These are phyloP conservation scores for Azorinus chamasolen DNA, from an alignment of 2,888 invertebrate genomes.

Conservation along the genomic window DNA sequence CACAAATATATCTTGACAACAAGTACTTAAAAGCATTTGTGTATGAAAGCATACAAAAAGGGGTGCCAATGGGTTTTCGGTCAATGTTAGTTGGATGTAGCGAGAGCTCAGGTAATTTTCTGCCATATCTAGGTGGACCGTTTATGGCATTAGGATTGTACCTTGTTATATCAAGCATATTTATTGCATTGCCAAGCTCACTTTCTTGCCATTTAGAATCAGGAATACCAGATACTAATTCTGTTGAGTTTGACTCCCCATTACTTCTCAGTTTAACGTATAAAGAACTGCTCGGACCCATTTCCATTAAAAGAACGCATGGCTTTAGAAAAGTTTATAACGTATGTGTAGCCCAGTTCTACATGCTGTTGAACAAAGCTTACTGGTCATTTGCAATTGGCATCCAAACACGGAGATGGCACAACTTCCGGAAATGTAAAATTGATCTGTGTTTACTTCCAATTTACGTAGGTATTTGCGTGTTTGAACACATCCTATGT, in stretches of 20 bases:
- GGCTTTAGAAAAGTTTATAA: slow-evolving; percentile 49
- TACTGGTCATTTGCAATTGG: slow-evolving; percentile 52
- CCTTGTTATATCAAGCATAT: slow-evolving; percentile 27
- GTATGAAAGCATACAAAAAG: slow-evolving; percentile 42
- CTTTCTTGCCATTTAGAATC: slow-evolving; percentile 33
- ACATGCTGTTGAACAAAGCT: slow-evolving; percentile 54
- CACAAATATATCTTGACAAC: slow-evolving; percentile 54
- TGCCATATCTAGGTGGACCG: slow-evolving; percentile 56
- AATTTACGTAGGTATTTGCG: slow-evolving; percentile 43
- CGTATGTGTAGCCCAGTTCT: slow-evolving; percentile 48
- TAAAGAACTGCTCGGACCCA: slow-evolving; percentile 41
- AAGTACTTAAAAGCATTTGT: slow-evolving; percentile 40
- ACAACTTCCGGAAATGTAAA: not conserved
- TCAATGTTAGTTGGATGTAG: slow-evolving; percentile 60
- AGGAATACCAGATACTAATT: slow-evolving; percentile 29
- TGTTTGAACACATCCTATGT: slow-evolving; percentile 42
- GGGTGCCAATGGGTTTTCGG: slow-evolving; percentile 62
- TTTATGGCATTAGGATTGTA: slow-evolving; percentile 49
- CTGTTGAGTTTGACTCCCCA: slow-evolving; percentile 1
- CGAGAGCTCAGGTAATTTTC: slow-evolving; percentile 51
- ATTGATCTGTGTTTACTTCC: slow-evolving; percentile 14
- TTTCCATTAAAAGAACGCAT: slow-evolving; percentile 12
- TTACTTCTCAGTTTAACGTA: slow-evolving; percentile 4
- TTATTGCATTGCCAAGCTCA: slow-evolving; percentile 42
- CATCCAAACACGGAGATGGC: slow-evolving; percentile 38